Evolutionary conservation across 1,140 invertebrate genomes (phyloP).

Genomic region (Drosophila bipectinata): DNA sequence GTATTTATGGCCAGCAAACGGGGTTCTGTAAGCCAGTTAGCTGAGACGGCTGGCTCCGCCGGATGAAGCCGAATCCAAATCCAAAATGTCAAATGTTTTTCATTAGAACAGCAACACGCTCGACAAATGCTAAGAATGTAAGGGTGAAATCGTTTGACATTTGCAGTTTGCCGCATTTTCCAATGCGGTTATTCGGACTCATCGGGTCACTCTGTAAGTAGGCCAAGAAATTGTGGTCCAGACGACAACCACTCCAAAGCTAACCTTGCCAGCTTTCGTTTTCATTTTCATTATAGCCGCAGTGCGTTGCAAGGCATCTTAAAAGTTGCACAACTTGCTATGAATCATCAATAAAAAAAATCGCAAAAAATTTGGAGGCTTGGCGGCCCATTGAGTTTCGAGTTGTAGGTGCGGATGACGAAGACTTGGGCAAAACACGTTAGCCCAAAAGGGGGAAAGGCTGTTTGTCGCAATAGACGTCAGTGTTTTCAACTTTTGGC

Average conservation of each 20-base stretch:
- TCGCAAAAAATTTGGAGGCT: slow-evolving; percentile 34
- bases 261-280: slow-evolving; percentile 72
- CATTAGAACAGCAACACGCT: slow-evolving; percentile 59
- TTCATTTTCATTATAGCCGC: slow-evolving; percentile 49
- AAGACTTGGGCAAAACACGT: slow-evolving; percentile 44
- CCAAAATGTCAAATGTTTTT: slow-evolving; percentile 74
- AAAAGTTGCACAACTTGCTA: slow-evolving; percentile 57
- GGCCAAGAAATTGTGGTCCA: slow-evolving; percentile 6
- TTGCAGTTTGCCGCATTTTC: slow-evolving; percentile 41
- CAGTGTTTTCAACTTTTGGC: slow-evolving; percentile 40
- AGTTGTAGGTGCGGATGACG: slow-evolving; percentile 55
- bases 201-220: slow-evolving; percentile 55
- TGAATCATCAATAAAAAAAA: slow-evolving; percentile 49
- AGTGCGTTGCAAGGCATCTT: slow-evolving; percentile 20
- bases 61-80: slow-evolving; percentile 5
- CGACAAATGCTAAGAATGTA: slow-evolving; percentile 70
- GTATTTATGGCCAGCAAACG: slow-evolving; percentile 70
- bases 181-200: not conserved
- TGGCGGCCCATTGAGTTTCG: slow-evolving; percentile 30
- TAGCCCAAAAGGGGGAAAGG: slow-evolving; percentile 29
- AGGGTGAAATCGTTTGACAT: slow-evolving; percentile 67
- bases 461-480: slow-evolving; percentile 50
- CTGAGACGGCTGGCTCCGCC: slow-evolving; percentile 18
- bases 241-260: slow-evolving; percentile 10
- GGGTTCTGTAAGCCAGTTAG: slow-evolving; percentile 57